Percentiles rank a stretch among this genome's conserved stretches.
Conservation (phyloP, 2,113 vertebrate species). For the Gnathonemus echidnorhynchus region DNA sequence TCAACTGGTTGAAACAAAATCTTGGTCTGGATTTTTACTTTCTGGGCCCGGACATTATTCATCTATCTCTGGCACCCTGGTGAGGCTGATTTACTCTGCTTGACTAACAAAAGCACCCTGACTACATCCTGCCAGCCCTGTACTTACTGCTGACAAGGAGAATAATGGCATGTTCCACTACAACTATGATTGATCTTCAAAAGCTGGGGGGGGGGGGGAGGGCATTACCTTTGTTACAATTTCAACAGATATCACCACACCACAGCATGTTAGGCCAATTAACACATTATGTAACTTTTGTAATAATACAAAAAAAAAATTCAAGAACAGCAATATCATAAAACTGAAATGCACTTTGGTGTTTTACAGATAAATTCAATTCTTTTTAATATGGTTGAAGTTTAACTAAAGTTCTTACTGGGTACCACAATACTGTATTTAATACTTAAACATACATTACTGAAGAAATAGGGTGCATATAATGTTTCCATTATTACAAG, state of each 20-base stretch:
- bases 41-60: background rate
- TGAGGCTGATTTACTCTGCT: background rate
- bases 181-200: background rate
- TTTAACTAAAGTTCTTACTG: background rate
- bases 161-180: background rate
- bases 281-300: background rate
- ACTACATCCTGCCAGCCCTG: background rate
- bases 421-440: background rate
- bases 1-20: background rate
- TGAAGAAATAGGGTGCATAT: background rate
- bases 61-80: background rate
- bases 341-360: background rate
- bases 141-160: background rate
- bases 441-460: background rate
- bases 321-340: background rate
- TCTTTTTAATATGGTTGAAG: background rate
- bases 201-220: background rate
- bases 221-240: background rate
- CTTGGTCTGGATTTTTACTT: background rate
- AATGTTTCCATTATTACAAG: background rate
- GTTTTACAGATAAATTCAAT: background rate
- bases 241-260: background rate
- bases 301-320: background rate
- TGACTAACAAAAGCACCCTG: constrained; percentile 1
- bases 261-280: background rate